Base-by-base conservation (phyloP, 2,113 vertebrate species). In the Danio rerio region DNA sequence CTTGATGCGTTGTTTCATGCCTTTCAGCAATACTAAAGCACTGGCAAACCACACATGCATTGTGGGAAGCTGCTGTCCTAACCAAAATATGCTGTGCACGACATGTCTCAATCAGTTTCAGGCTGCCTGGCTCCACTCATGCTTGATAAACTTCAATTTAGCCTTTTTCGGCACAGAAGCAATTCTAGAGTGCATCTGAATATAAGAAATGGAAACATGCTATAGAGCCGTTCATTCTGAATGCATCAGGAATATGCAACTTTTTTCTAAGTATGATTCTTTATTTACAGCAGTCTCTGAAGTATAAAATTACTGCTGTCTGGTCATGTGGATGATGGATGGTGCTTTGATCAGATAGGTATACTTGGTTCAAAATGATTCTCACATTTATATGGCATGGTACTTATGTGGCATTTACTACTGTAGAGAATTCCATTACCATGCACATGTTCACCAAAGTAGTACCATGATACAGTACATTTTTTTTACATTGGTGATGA, bases 61-160 rank as follows among this genome's bases (percentile, higher is more conserved):
- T 50, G 45, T 63, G 12, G 31, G 45, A 77, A 50, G 45, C 45
- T 63, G 58, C 58, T 50, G 13, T 63, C 9, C 18, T 75, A n/a
- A 62, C 12, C 15, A 63, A 63, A 77, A 61, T 77, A 77, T 61
- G 73, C 56, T 9, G 43, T 61, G 73, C 73, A 76, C 43, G 18
- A 31, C 50, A 58, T 16, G 45, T 40, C 58, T 77, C 75, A 77
- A 63, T 77, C 58, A 77, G 75, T 62, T 77, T 63, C 58, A 31
- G 74, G 31, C 74, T 62, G 58, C 43, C 56, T 62, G 56, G 58
- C 74, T 77, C 18, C 45, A 15, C 58, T 77, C 56, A 63, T 76
- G 55, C 55, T 15, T 63, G 75, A 63, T 77, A 77, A 45, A 63
- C 45, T 77, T 77, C 45, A 50, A 63, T 77, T 77, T 50, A n/a